phyloP scores from a whole-genome alignment of 2,113 vertebrate genomes.

The Microcebus murinus region DNA sequence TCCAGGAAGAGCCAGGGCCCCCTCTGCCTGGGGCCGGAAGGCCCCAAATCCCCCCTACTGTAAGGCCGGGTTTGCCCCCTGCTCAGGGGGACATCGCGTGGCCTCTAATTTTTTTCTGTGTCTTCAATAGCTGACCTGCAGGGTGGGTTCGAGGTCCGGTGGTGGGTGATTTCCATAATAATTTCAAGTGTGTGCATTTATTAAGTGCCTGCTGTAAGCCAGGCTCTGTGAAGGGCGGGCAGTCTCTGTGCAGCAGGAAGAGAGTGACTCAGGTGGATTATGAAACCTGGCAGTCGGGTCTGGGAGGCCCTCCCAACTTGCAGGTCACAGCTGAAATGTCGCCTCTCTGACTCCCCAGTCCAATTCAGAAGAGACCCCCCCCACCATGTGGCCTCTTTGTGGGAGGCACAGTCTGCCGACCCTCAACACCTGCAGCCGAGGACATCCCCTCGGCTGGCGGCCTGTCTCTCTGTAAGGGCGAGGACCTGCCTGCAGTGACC shows the following conservation, averaged over 20 bases:
- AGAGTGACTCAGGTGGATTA: neutral
- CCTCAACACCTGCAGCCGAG: neutral
- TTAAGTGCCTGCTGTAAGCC: neutral
- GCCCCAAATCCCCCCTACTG: rapidly evolving
- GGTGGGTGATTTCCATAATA: no score
- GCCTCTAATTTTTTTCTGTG: neutral
- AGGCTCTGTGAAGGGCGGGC: neutral
- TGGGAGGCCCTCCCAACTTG: no score
- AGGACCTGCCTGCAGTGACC: neutral
- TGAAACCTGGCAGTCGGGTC: no score
- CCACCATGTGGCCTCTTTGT: neutral
- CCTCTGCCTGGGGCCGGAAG: neutral
- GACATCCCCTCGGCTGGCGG: rapidly evolving
- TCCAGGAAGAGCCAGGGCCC: no score
- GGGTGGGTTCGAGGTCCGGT: no score
- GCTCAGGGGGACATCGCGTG: neutral
- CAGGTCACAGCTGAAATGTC: neutral
- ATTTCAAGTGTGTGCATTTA: neutral
- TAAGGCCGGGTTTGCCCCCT: neutral
- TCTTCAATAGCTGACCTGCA: no score
- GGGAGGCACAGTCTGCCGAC: neutral
- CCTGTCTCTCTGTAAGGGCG: neutral
- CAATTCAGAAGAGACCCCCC: neutral
- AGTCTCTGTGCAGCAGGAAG: neutral
- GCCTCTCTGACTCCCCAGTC: neutral